These are phyloP conservation scores for Agrypnia vestita DNA, from an alignment of 1,140 invertebrate species.

Conservation along the genomic window DNA sequence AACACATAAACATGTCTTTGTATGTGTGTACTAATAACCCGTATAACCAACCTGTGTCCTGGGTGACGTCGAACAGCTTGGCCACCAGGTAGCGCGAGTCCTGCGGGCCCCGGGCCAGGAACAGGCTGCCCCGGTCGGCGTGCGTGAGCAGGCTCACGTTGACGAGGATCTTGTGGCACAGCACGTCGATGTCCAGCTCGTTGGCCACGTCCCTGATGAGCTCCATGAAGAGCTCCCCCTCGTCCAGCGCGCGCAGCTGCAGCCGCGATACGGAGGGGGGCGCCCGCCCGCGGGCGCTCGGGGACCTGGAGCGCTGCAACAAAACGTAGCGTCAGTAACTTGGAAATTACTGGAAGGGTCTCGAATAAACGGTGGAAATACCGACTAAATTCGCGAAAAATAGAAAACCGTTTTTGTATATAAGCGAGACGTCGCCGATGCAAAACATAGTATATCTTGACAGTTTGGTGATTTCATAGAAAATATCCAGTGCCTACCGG, in stretches of 20 bases:
- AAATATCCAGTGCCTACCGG: too few species aligned
- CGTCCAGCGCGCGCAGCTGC: conserved; percentile 79
- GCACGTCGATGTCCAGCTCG: conserved; percentile 92
- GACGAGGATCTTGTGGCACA: conserved; percentile 95
- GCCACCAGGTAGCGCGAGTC: conserved; percentile 86
- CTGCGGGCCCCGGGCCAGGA: conserved; percentile 85
- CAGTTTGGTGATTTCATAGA: too few species aligned
- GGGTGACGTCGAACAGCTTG: conserved; percentile 93
- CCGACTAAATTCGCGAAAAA: too few species aligned
- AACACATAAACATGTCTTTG: too few species aligned
- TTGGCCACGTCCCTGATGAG: conserved; percentile 94
- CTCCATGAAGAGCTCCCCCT: conserved; percentile 93
- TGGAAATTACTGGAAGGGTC: background rate
- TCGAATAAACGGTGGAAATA: too few species aligned
- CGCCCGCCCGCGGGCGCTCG: conserved; percentile 71
- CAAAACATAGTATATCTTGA: too few species aligned
- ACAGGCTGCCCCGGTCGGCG: conserved; percentile 90
- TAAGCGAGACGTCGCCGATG: too few species aligned
- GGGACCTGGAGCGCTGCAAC: conserved; percentile 72
- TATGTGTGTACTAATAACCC: too few species aligned
- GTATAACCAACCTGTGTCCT: conserved; percentile 82
- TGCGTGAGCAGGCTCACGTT: conserved; percentile 91
- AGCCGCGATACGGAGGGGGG: conserved; percentile 69
- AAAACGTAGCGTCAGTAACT: background rate
- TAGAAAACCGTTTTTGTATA: too few species aligned